phyloP scores from a whole-genome alignment of 2,113 vertebrate genomes.

The Cephalopterus ornatus region DNA sequence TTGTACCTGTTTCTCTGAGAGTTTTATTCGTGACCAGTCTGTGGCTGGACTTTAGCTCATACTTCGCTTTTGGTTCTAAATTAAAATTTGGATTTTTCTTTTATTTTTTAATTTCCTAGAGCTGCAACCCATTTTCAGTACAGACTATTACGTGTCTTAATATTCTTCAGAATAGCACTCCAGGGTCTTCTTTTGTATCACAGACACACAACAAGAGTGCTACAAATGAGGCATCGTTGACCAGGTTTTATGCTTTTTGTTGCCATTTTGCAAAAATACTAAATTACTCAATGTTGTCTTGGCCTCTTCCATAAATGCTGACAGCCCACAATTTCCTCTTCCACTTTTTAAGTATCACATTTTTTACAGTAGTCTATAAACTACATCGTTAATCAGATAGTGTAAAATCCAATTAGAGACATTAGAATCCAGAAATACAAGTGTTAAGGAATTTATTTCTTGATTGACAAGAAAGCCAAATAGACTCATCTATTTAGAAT shows the following conservation, averaged over 20 bases:
- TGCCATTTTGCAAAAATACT: conserved; percentile 36
- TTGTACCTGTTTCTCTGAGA: background rate
- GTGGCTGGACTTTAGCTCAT: background rate
- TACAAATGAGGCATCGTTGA: conserved; percentile 25
- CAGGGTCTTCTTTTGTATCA: conserved; percentile 3
- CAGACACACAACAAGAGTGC: background rate
- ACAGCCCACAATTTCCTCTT: conserved; percentile 69
- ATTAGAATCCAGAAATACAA: conserved; percentile 85
- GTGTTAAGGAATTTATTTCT: conserved; percentile 84
- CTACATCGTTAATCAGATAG: conserved; percentile 80
- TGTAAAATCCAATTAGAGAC: conserved; percentile 84
- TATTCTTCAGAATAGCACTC: conserved; percentile 3
- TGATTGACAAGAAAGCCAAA: conserved; percentile 86
- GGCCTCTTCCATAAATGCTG: conserved; percentile 69
- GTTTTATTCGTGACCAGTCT: background rate
- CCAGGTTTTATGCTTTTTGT: conserved; percentile 22
- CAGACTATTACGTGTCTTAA: background rate
- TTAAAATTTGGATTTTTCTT: conserved; percentile 16
- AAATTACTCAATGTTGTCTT: conserved; percentile 57
- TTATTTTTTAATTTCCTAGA: conserved; percentile 20
- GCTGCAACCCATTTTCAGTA: background rate
- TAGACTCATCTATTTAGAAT: conserved; percentile 84
- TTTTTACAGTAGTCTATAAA: conserved; percentile 78
- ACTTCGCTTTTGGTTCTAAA: background rate
- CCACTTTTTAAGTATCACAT: conserved; percentile 62